A percentile compares a stretch with the other conserved stretches of the same genome.
Conservation (phyloP, 2,888 invertebrate genomes). For the Trisateles emortualis region DNA sequence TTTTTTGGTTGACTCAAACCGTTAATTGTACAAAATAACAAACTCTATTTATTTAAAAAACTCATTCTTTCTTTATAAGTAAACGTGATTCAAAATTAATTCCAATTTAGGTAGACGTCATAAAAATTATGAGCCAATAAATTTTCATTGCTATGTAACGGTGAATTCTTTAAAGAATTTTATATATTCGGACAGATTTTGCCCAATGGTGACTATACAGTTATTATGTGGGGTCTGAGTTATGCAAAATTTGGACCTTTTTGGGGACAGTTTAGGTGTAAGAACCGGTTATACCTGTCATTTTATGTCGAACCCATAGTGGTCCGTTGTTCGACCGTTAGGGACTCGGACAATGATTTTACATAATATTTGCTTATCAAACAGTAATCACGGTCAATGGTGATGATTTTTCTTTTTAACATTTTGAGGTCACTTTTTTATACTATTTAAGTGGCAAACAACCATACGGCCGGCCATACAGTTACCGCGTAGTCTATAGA, state of each 20-base stretch:
- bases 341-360: conserved; percentile 45
- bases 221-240: conserved; percentile 43
- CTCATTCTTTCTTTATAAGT: conserved; percentile 20
- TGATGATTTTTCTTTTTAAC: conserved; percentile 17
- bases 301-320: conserved; percentile 55
- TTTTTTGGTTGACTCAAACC: too few relatives aligned
- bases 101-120: conserved; percentile 20
- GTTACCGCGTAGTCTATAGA: too few relatives aligned
- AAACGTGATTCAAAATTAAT: conserved; percentile 28
- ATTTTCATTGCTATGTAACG: conserved; percentile 31
- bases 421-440: neutral
- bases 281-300: conserved; percentile 54
- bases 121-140: conserved; percentile 41
- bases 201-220: conserved; percentile 47
- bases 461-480: neutral
- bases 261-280: conserved; percentile 33
- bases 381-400: conserved; percentile 32
- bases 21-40: too few relatives aligned
- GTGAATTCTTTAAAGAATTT: conserved; percentile 24
- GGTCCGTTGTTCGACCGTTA: conserved; percentile 61
- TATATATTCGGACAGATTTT: conserved; percentile 41
- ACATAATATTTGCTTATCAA: conserved; percentile 44
- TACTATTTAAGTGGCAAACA: neutral
- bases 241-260: conserved; percentile 25
- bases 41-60: conserved; percentile 15